Conservation (phyloP, 2,113 vertebrate genomes). For the Bombycilla garrulus region DNA sequence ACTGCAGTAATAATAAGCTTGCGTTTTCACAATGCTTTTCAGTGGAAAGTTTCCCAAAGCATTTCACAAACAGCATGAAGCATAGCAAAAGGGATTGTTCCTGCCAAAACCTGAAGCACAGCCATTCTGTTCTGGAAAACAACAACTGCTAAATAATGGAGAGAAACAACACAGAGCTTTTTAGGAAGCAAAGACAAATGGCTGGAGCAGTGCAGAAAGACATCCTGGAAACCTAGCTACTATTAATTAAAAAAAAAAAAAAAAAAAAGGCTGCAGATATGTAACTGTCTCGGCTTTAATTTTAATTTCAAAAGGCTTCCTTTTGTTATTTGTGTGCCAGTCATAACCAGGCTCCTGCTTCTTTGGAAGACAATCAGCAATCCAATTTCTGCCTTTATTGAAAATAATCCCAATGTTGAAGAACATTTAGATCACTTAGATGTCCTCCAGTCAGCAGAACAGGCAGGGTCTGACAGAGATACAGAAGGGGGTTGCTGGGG, state of each 20-base stretch:
- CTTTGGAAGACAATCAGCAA: not conserved
- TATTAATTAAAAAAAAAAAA: not conserved
- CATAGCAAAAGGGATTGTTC: not conserved
- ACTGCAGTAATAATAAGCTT: slow-evolving; percentile 48
- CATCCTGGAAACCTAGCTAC: slow-evolving; percentile 9
- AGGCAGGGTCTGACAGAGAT: not conserved
- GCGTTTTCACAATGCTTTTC: slow-evolving; percentile 19
- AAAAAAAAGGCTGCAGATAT: not conserved
- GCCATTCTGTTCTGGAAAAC: slow-evolving; percentile 45
- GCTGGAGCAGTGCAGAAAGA: not conserved
- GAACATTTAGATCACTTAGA: not conserved
- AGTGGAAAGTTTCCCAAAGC: slow-evolving; percentile 55
- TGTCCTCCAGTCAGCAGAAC: not conserved
- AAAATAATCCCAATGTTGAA: not conserved
- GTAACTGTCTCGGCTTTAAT: not conserved
- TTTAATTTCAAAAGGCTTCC: slow-evolving; percentile 14
- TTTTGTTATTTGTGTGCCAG: slow-evolving; percentile 16
- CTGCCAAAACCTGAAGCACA: slow-evolving; percentile 58
- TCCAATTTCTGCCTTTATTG: not conserved
- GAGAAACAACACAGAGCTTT: slow-evolving; percentile 24
- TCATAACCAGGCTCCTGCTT: not conserved
- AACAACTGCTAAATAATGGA: slow-evolving; percentile 44
- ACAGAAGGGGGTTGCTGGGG: not conserved
- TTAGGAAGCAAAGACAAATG: slow-evolving; percentile 49
- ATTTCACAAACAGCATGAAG: slow-evolving; percentile 44